These are phyloP conservation scores for Gymnocheta viridis DNA, from an alignment of 2,888 invertebrate genomes.

Conservation along the genomic window DNA sequence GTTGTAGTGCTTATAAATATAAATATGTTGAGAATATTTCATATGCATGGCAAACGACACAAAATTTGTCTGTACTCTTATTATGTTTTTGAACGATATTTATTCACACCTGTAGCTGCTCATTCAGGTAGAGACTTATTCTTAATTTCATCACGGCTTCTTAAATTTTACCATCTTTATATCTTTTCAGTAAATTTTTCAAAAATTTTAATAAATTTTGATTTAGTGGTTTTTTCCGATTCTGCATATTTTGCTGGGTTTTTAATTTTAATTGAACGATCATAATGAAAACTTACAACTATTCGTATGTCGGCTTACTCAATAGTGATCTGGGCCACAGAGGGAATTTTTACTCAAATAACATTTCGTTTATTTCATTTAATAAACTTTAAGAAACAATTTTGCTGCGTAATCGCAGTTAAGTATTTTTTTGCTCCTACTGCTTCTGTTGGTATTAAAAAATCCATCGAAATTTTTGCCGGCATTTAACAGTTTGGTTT, in stretches of 20 bases:
- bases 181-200: too few species aligned
- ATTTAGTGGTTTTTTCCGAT: neutral
- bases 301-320: neutral
- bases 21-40: too few species aligned
- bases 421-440: conserved; percentile 68
- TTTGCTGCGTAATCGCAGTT: conserved; percentile 67
- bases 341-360: neutral
- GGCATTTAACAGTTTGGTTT: conserved; percentile 43
- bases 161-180: too few species aligned
- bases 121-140: too few species aligned
- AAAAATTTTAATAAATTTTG: neutral
- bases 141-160: too few species aligned
- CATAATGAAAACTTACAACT: neutral
- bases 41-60: too few species aligned
- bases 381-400: conserved; percentile 31
- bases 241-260: neutral
- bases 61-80: too few species aligned
- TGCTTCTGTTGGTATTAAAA: conserved; percentile 38
- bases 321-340: neutral
- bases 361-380: conserved; percentile 43
- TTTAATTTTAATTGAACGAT: conserved; percentile 28
- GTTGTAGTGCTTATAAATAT: too few species aligned
- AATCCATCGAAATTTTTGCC: conserved; percentile 22
- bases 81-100: too few species aligned
- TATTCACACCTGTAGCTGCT: too few species aligned